phyloP scores from a whole-genome alignment of 2,888 invertebrate species.

The Cantharis nigra region DNA sequence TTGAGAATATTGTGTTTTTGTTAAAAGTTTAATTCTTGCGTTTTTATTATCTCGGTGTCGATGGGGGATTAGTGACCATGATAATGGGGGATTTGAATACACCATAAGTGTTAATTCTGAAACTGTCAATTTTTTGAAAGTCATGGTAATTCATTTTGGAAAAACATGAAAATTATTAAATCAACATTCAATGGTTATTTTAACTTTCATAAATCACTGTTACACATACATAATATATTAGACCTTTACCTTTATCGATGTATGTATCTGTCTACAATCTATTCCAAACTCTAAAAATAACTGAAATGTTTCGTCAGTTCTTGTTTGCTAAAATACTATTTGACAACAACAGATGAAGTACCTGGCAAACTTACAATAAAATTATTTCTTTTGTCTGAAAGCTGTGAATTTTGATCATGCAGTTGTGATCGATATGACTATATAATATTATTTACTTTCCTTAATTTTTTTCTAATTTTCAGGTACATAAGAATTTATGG shows the following conservation, averaged over 20 bases:
- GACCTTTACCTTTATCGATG: background rate
- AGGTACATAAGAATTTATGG: slow-evolving; percentile 87
- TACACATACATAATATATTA: background rate
- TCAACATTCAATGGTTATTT: background rate
- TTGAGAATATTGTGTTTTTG: too few relatives aligned
- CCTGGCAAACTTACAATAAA: background rate
- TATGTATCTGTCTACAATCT: background rate
- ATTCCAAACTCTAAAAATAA: background rate
- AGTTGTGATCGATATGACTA: background rate
- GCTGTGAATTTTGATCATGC: background rate
- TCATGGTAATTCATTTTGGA: too few relatives aligned
- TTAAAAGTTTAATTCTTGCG: too few relatives aligned
- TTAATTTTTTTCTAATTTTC: slow-evolving; percentile 43
- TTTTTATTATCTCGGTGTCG: too few relatives aligned
- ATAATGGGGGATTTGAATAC: too few relatives aligned
- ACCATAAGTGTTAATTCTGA: too few relatives aligned
- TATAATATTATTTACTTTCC: background rate
- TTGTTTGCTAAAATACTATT: background rate
- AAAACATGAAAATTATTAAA: too few relatives aligned
- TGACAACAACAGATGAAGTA: background rate
- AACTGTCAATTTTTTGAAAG: too few relatives aligned
- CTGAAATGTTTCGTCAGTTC: background rate
- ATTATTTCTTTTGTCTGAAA: background rate
- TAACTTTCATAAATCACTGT: background rate
- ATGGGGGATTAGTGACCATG: too few relatives aligned